These are phyloP conservation scores for Latheticus oryzae DNA, from an alignment of 2,888 invertebrate species.

Conservation along the genomic window DNA sequence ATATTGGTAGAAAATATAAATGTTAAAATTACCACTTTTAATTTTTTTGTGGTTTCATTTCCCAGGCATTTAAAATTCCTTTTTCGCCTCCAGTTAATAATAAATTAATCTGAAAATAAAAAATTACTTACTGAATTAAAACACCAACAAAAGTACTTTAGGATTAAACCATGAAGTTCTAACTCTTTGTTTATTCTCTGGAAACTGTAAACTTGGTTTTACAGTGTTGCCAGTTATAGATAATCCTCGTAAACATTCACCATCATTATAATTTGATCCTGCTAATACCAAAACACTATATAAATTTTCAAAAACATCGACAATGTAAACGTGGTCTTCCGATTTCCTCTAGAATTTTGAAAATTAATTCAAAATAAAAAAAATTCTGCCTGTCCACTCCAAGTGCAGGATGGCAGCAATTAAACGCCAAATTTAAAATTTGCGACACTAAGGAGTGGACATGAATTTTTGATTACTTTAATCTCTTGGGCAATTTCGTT, in stretches of 20 bases:
- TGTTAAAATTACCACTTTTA: constrained; percentile 42
- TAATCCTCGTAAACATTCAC: constrained; percentile 69
- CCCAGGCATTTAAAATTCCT: constrained; percentile 77
- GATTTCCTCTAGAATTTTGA: constrained; percentile 69
- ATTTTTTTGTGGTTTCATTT: constrained; percentile 48
- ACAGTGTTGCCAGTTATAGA: constrained; percentile 67
- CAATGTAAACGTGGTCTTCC: constrained; percentile 74
- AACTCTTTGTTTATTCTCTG: constrained; percentile 77
- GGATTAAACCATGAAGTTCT: constrained; percentile 75
- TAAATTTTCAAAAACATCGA: constrained; percentile 69
- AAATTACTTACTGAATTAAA: too few relatives aligned
- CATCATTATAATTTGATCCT: constrained; percentile 73
- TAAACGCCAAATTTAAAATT: too few relatives aligned
- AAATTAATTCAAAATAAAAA: too few relatives aligned
- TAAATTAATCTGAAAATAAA: constrained; percentile 69
- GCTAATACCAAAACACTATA: constrained; percentile 71
- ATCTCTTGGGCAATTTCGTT: constrained; percentile 71
- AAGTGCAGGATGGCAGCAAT: too few relatives aligned
- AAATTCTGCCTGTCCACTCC: too few relatives aligned
- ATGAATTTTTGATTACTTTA: constrained; percentile 63
- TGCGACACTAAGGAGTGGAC: too few relatives aligned
- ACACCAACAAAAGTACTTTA: constrained; percentile 53
- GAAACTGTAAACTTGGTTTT: constrained; percentile 69
- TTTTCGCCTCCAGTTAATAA: constrained; percentile 80
- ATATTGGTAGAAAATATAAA: constrained; percentile 45